Percentiles rank a stretch among this genome's conserved stretches.
These are phyloP conservation scores for Eulemur rubriventer DNA, from an alignment of 2,797 vertebrate genomes.

Conservation along the genomic window DNA sequence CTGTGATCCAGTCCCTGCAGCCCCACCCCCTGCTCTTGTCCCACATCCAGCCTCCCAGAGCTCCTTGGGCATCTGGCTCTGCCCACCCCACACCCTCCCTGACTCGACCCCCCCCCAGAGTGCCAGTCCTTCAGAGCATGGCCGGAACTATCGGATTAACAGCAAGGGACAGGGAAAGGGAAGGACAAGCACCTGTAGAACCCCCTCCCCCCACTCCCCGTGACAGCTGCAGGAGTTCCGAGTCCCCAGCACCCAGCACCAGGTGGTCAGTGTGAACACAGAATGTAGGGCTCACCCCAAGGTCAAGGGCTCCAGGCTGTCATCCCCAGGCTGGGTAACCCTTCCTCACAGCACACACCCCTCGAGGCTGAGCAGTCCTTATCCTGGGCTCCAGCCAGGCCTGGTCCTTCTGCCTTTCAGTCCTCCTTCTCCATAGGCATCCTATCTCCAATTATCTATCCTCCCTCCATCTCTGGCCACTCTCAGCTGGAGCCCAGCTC, in stretches of 20 bases:
- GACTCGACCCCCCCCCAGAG: background rate
- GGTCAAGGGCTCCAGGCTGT: constrained; percentile 36
- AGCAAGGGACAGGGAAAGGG: background rate
- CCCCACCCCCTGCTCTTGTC: background rate
- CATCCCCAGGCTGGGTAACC: background rate
- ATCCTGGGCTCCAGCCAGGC: background rate
- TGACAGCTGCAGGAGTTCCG: constrained; percentile 70
- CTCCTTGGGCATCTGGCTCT: background rate
- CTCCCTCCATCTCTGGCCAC: background rate
- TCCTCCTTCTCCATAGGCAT: background rate
- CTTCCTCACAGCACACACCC: background rate
- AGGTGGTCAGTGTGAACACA: background rate
- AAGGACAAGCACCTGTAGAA: constrained; percentile 50
- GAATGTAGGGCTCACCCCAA: constrained; percentile 25
- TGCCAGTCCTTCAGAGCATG: constrained; percentile 46
- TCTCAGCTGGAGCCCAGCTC: constrained; percentile 7
- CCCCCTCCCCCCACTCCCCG: background rate
- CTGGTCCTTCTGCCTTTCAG: background rate
- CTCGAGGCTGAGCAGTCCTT: background rate
- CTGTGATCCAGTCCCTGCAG: background rate
- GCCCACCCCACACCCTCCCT: background rate
- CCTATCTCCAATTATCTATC: background rate
- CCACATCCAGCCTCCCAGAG: background rate
- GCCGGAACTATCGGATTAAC: constrained; percentile 74
- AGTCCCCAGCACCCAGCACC: constrained; percentile 39